Base-by-base conservation (phyloP, 53 echinoderm and acorn worm species). In the Antedon mediterranea region DNA sequence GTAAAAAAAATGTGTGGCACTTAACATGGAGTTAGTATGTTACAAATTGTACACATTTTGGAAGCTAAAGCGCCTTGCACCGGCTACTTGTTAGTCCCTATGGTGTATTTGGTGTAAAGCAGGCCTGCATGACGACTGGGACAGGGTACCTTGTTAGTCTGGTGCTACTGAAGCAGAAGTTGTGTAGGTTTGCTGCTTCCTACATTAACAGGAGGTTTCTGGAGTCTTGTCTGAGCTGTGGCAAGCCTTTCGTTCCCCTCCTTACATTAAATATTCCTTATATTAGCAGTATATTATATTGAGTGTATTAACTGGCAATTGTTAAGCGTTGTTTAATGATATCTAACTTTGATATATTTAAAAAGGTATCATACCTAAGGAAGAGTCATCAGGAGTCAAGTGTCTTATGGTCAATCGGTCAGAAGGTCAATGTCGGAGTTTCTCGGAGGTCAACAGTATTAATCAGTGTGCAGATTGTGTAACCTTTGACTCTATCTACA, bases 351-450 rank as follows among this genome's bases (percentile, higher is more conserved):
- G 23, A 57, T 18, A 5, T 37, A 34, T 76, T 0, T 26, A 34
- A 7, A n/a, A 78, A 95, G 95, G 91, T 77, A 89, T 95, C 32
- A 81, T 95, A 2, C 95, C 95, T 33, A 87, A 82, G 34, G 88
- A 87, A 74, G 84, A 86, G 28, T 72, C 84, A 4, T 84, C 85
- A 20, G 77, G 83, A 13, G 92, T 89, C 34, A 87, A 88, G 33
- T 95, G 95, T 42, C 76, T 95, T 74, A 87, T 92, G 83, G 73
- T 88, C 71, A 87, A 84, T 71, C 79, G 95, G 32, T 75, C 43
- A 28, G 86, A 83, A 34, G 95, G 91, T 6, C 83, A 80, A 31
- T 95, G 95, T 72, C 81, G 85, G 30, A 89, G 89, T 82, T 95
- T 89, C 71, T 83, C 84, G 5, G 89, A 81, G 71, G 57, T 85